phyloP scores from a whole-genome alignment of 2,113 vertebrate species.

The Cephalopholis sonnerati region DNA sequence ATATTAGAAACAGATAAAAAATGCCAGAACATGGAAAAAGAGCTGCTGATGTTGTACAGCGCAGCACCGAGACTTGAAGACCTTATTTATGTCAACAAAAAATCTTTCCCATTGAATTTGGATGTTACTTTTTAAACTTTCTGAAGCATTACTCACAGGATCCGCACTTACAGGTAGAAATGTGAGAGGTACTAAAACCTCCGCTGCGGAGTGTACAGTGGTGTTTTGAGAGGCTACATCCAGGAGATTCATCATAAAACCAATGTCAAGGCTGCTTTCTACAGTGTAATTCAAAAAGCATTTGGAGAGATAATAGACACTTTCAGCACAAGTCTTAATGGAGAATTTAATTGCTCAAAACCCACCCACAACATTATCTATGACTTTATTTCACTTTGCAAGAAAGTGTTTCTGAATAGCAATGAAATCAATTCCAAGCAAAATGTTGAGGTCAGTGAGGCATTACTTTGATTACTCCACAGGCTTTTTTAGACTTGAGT shows the following conservation, averaged over 20 bases:
- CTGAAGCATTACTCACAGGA: not conserved
- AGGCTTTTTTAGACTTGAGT: not conserved
- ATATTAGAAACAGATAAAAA: not conserved
- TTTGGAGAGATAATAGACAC: conserved; percentile 26
- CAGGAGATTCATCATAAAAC: conserved; percentile 13
- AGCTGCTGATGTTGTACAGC: not conserved
- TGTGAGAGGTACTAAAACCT: conserved; percentile 8
- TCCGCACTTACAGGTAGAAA: not conserved
- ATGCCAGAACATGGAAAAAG: not conserved
- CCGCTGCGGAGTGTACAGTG: not conserved
- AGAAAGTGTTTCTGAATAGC: conserved; percentile 16
- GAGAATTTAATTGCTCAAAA: conserved; percentile 44
- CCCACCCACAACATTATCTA: conserved; percentile 33
- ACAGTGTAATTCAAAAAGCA: conserved; percentile 25
- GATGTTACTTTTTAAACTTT: conserved; percentile 5
- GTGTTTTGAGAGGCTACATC: not conserved
- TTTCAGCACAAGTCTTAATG: conserved; percentile 29
- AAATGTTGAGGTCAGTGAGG: conserved; percentile 45
- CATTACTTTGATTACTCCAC: conserved; percentile 27
- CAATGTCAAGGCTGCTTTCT: conserved; percentile 19
- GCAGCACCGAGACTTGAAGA: not conserved
- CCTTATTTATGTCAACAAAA: not conserved
- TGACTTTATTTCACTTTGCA: conserved; percentile 25
- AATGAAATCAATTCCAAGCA: conserved; percentile 34
- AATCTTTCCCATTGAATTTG: not conserved